Evolutionary conservation across 2,888 invertebrate genomes (phyloP), one percentile per base, ranked within the genome.

Genomic region (Drepana falcataria): DNA sequence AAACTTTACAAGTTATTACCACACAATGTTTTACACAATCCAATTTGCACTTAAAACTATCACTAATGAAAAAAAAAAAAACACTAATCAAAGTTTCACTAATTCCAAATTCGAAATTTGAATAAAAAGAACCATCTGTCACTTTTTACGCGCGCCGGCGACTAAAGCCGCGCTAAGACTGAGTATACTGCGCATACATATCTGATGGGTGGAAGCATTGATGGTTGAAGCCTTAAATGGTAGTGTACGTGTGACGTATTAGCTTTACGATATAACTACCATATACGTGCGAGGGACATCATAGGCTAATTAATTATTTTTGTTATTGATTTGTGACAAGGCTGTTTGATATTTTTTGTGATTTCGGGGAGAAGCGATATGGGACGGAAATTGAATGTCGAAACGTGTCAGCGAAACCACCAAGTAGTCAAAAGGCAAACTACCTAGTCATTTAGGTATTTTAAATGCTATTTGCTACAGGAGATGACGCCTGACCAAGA

Each of bases 111-210:
- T 9, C 44, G 44, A 41, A 41, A 41, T 44, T 44, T 7, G 1
- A 4, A 4, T 7, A 9, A 9, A 9, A 4, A 37, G 4, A 44
- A 44, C 1, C 9, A 9, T 44, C 9, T 2, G 44, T 44, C 6
- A 44, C 44, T n/a, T n/a, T 68, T 59, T 61, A 65, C 63, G 62
- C 81, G 77, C 85, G 83, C 76, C 44, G 53, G 59, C 58, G 61
- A 55, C 75, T 70, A 75, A 67, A 58, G 78, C 69, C 79, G 83
- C 82, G 76, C 65, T 53, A 68, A 77, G 76, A 87, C 87, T 87
- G 85, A 64, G 70, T 53, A 2, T 44, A 54, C 60, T 58, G 68
- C 63, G 62, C 55, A 52, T 54, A 59, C 56, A 57, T 64, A 64
- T 61, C 63, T 65, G 64, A 65, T 44, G 44, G 44, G 9, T 44